Conservation (phyloP, 53 echinoderm and acorn worm genomes). For the Luidia sarsii region DNA sequence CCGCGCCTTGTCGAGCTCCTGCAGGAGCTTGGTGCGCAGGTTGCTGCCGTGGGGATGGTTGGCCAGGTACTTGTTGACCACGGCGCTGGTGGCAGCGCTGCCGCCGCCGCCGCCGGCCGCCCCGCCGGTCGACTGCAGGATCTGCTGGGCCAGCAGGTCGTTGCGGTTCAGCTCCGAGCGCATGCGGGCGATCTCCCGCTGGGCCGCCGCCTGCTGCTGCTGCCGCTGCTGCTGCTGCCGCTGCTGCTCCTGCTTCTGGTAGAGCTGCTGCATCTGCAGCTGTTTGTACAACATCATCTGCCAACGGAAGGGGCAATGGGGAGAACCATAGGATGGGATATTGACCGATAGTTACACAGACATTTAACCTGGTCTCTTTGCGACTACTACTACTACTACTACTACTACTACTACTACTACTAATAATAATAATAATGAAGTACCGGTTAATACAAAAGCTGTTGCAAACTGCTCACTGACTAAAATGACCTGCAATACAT, state of each 20-base stretch:
- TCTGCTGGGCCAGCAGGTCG: not conserved
- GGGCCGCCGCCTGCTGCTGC: conserved; percentile 2
- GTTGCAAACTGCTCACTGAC: no score
- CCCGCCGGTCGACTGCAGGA: no score
- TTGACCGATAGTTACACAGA: no score
- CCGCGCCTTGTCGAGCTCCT: not conserved
- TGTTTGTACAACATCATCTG: not conserved
- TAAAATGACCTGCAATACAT: no score
- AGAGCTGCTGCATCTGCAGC: not conserved
- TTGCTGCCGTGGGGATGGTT: not conserved
- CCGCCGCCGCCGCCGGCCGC: no score
- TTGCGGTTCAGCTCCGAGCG: not conserved
- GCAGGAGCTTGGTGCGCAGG: not conserved
- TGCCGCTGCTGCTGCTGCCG: conserved; percentile 25
- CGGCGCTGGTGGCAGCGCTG: no score
- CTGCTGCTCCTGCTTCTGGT: not conserved
- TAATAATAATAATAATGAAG: no score
- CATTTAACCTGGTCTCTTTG: no score
- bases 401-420: no score
- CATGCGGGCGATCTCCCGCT: not conserved
- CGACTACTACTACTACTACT: no score
- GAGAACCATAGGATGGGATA: no score
- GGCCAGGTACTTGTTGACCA: not conserved
- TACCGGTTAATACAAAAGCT: no score
- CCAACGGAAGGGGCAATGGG: not conserved